Evolutionary conservation across 2,888 invertebrate species (phyloP), one percentile per base, ranked within the genome.

Genomic region (Vannuccia rotundouncinata): DNA sequence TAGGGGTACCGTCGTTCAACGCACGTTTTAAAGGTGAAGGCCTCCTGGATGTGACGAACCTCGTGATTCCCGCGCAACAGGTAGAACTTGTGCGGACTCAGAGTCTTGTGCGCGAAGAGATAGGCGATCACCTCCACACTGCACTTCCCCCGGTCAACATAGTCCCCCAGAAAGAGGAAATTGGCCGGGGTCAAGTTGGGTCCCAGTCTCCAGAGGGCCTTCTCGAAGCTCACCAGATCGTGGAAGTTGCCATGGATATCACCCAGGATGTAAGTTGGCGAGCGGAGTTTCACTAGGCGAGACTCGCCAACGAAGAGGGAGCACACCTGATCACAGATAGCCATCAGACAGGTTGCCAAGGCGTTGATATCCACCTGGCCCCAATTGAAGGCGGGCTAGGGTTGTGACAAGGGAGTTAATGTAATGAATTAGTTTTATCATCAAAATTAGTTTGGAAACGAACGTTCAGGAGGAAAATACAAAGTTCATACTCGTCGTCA

Each of bases 41-140:
- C 91, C 87, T 91, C 91, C 87, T 93, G 92, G 76, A 93, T 91
- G 82, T 91, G 90, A 81, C 92, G 88, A n/a, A 92, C 90, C 88
- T 93, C 93, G 86, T 93, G 93, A 86, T 93, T 93, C 0, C 93
- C 93, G 77, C 93, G 88, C 25, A 93, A 84, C 81, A 93, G 85
- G 83, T 89, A 89, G 81, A 93, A 90, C 81, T 91, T 91, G 27
- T 88, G 85, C 0, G 92, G 92, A 0, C 91, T 90, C 84, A 92
- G 90, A 75, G 92, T 85, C 87, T 93, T 93, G 84, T 92, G 91
- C 0, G 92, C 90, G 83, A 93, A 90, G 78, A 93, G 87, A 84
- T 92, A 92, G 0, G 92, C 90, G 82, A 92, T 88, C 0, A 92
- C 89, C 89, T 93, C 93, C 0, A 92, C 84, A 81, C 92, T 91